Evolutionary conservation across 2,797 vertebrate genomes (phyloP), one percentile per base, ranked within the genome.

Genomic region (Pagetopsis macropterus): DNA sequence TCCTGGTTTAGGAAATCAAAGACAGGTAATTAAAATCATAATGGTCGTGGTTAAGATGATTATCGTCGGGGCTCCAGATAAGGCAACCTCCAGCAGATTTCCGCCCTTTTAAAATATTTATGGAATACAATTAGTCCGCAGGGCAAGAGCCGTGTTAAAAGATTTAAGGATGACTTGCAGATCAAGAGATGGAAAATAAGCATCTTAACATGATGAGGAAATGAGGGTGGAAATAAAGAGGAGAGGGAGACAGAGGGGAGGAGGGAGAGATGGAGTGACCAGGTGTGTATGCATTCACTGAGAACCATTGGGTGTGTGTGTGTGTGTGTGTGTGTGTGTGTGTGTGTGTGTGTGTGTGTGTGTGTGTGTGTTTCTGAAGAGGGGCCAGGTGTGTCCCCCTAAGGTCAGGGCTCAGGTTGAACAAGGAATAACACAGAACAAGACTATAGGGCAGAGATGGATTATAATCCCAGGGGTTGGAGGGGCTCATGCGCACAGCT

Each of bases 21-120:
- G 92, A 80, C 72, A 84, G 83, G 82, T 93, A 91, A 93, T 93
- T 94, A 92, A 93, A 93, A 93, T 90, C 84, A 89, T 93, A 93
- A 93, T 92, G 88, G 91, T 87, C 79, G 65, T 77, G 84, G 91
- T 90, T 93, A 92, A 93, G 92, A 93, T 93, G 91, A 93, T 93
- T 90, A 93, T 93, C 90, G 43, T 70, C 75, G 21, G 79, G 81
- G 75, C 83, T 74, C 58, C 83, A 89, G 92, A 94, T 94, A 92
- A 93, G 85, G 88, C 81, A 88, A 91, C 90, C 88, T 91, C 84
- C 71, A 87, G 91, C 89, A 91, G 86, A 90, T 92, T 89, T 86
- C 59, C 41, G 41, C 61, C 82, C 80, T 73, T 81, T 89, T 88
- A 86, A 91, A 92, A 93, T 94, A 92, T 94, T 91, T 90, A 93